Base-by-base conservation (phyloP, 1,140 invertebrate genomes). In the Megathymus violae region DNA sequence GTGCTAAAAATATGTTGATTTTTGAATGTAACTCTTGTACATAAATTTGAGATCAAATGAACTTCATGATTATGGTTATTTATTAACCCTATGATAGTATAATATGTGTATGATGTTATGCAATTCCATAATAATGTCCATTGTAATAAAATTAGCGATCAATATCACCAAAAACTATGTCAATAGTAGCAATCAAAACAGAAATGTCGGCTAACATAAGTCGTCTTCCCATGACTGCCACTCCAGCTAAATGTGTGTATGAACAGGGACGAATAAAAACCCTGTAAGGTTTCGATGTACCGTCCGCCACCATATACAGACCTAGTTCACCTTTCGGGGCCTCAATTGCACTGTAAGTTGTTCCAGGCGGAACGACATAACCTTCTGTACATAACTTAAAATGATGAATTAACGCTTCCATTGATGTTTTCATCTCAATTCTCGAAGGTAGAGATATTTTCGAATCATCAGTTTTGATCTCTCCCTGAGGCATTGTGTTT, bases 341-440 rank as follows among this genome's bases (percentile, higher is more conserved):
- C 83, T 98, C 97, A 1, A 95, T 93, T 10, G 94, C 93, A 0
- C 94, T 95, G 75, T 97, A 98, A 0, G 96, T 97, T 0, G 93
- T 84, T 3, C 97, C 97, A 11, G 96, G 96, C 0, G 97, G 97
- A 6, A 98, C 97, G 48, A 93, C 89, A 75, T 94, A 96, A 4
- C 97, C 97, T 88, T 96, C 95, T 5, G 95, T 94, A 74, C 94
- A 97, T 59, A 96, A 91, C 87, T 97, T 97, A 77, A 97, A 97
- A 76, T 97, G 97, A 87, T 98, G 96, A 74, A 97, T 97, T 10
- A 97, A 80, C 10, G 96, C 93, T 86, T 98, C 97, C 97, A 97
- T 97, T 5, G 95, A 96, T 14, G 93, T 93, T 93, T 98, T 98
- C 97, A 98, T 98, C 91, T 97, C 95, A 4, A 85, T 86, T 65